Evolutionary conservation across 1,140 invertebrate genomes (phyloP).

Genomic region (Nasonia vitripennis): DNA sequence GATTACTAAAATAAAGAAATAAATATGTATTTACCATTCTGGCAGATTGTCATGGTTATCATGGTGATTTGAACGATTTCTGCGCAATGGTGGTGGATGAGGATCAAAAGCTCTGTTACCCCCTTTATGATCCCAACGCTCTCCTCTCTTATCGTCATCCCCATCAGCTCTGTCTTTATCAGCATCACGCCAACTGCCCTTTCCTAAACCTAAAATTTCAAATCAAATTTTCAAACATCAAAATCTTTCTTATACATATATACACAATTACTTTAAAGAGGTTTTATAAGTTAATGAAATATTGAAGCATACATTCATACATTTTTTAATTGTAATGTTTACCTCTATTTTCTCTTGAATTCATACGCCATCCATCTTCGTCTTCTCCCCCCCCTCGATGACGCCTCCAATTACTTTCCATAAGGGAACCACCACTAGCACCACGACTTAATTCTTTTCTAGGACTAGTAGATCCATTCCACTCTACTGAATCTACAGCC

Average conservation of each 20-base stretch:
- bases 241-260: too few species aligned
- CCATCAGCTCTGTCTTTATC: constrained; percentile 68
- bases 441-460: constrained; percentile 78
- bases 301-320: neutral
- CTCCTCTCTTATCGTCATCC: constrained; percentile 65
- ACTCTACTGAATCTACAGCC: constrained; percentile 76
- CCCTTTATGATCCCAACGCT: constrained; percentile 75
- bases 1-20: neutral
- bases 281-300: neutral
- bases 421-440: constrained; percentile 73
- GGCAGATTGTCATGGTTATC: constrained; percentile 81
- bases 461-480: constrained; percentile 79
- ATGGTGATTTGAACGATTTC: constrained; percentile 71
- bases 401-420: constrained; percentile 80
- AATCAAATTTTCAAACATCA: constrained; percentile 3
- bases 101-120: constrained; percentile 70
- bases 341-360: constrained; percentile 76
- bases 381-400: constrained; percentile 77
- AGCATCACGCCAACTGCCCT: constrained; percentile 81
- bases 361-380: constrained; percentile 78
- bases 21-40: constrained; percentile 77
- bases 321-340: constrained; percentile 23
- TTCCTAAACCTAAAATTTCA: constrained; percentile 61
- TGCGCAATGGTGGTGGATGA: constrained; percentile 68
- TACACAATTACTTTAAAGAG: too few species aligned